Conservation (phyloP, 2,888 invertebrate species). For the Lomographa bimaculata region DNA sequence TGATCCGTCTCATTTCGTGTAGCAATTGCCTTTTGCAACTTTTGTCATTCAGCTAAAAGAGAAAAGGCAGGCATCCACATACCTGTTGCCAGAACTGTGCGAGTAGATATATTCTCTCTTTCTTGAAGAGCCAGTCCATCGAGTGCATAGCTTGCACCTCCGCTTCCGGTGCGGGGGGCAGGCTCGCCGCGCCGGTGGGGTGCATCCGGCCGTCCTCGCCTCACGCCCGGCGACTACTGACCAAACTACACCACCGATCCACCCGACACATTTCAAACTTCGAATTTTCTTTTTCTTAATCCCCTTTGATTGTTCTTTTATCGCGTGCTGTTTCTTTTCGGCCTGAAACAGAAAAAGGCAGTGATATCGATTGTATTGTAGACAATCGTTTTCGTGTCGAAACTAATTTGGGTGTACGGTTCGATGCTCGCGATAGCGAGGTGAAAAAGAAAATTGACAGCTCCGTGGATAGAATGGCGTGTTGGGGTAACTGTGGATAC, state of each 20-base stretch:
- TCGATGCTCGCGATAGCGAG: slow-evolving; percentile 71
- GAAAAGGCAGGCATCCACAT: slow-evolving; percentile 54
- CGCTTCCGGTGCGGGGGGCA: slow-evolving; percentile 93
- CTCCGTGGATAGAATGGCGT: slow-evolving; percentile 24
- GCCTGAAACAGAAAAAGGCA: slow-evolving; percentile 73
- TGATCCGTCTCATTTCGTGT: too few relatives aligned
- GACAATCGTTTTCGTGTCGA: slow-evolving; percentile 69
- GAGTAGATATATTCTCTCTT: slow-evolving; percentile 96
- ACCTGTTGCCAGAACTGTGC: slow-evolving; percentile 99
- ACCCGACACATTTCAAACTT: slow-evolving; percentile 45
- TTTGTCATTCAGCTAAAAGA: slow-evolving; percentile 2
- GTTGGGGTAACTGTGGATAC: slow-evolving; percentile 12
- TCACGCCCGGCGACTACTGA: slow-evolving; percentile 67
- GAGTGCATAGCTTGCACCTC: slow-evolving; percentile 97
- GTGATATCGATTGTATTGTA: slow-evolving; percentile 75
- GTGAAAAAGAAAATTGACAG: slow-evolving; percentile 72
- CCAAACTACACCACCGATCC: slow-evolving; percentile 32
- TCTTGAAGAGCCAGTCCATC: slow-evolving; percentile 98
- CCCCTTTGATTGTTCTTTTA: slow-evolving; percentile 60
- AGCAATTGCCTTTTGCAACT: too few relatives aligned
- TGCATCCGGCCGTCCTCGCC: slow-evolving; percentile 86
- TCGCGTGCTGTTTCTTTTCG: slow-evolving; percentile 61
- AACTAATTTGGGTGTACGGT: slow-evolving; percentile 73
- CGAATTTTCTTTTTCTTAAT: slow-evolving; percentile 34
- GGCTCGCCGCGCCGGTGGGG: slow-evolving; percentile 88